A percentile compares a stretch with the other conserved stretches of the same genome.
Conservation (phyloP, 2,113 vertebrate genomes). For the Xerus inauris region DNA sequence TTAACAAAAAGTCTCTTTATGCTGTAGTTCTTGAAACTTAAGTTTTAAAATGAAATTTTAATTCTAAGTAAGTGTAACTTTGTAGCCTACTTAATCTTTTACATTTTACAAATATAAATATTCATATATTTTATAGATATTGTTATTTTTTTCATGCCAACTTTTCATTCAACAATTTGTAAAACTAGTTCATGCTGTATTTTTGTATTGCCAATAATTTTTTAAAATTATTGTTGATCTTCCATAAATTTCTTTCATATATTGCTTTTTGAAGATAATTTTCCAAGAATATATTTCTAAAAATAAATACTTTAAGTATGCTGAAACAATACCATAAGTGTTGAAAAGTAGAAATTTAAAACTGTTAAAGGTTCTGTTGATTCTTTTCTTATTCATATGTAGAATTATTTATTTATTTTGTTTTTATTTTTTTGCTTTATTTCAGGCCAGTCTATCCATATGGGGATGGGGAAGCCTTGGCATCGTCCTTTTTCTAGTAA, state of each 20-base stretch:
- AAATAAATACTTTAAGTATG: slow-evolving; percentile 19
- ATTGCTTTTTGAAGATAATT: not conserved
- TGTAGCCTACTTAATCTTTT: not conserved
- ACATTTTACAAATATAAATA: slow-evolving; percentile 33
- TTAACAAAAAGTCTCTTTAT: not conserved
- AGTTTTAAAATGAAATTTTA: slow-evolving; percentile 48
- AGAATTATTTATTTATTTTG: slow-evolving; percentile 36
- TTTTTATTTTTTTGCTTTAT: slow-evolving; percentile 75
- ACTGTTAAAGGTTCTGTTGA: not conserved
- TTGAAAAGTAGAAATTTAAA: slow-evolving; percentile 45
- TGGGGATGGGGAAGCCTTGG: slow-evolving; percentile 99
- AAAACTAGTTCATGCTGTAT: not conserved
- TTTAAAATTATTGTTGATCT: not conserved
- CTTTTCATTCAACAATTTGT: not conserved
- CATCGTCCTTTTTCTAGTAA: slow-evolving; percentile 96
- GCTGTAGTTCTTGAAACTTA: not conserved
- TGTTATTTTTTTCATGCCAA: not conserved
- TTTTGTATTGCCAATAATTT: not conserved
- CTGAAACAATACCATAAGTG: not conserved
- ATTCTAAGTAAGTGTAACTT: slow-evolving; percentile 36
- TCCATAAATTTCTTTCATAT: not conserved
- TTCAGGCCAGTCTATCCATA: slow-evolving; percentile 97
- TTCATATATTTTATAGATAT: not conserved
- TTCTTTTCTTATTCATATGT: slow-evolving; percentile 39
- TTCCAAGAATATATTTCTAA: no score